Evolutionary conservation across 2,888 invertebrate genomes (phyloP).

Genomic region (Lapara coniferarum): DNA sequence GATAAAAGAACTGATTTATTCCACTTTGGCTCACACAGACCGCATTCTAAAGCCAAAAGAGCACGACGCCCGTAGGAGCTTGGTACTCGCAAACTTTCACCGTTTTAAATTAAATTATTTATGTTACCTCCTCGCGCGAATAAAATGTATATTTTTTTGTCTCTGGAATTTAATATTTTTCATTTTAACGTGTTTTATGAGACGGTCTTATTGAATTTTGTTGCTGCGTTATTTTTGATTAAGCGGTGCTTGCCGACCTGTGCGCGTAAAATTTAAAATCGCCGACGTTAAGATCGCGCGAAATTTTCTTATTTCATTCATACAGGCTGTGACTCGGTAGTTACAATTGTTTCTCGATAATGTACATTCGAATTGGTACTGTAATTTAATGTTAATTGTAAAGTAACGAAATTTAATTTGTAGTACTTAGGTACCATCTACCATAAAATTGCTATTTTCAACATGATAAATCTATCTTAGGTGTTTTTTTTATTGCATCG

Average conservation of each 20-base stretch:
- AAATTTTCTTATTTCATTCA: slow-evolving; percentile 49
- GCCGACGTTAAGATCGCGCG: slow-evolving; percentile 42
- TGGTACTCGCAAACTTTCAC: slow-evolving; percentile 44
- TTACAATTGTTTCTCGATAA: too few species aligned
- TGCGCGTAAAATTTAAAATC: slow-evolving; percentile 61
- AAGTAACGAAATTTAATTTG: too few species aligned
- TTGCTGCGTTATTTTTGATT: slow-evolving; percentile 72
- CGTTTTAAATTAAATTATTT: slow-evolving; percentile 69
- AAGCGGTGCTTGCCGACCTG: slow-evolving; percentile 46
- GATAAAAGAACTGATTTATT: slow-evolving; percentile 51
- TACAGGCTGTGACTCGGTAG: too few species aligned
- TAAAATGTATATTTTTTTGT: slow-evolving; percentile 67
- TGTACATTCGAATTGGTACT: too few species aligned
- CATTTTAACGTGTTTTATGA: slow-evolving; percentile 74
- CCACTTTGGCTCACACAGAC: slow-evolving; percentile 41
- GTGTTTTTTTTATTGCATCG: too few species aligned
- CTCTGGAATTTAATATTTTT: slow-evolving; percentile 78
- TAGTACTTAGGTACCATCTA: too few species aligned
- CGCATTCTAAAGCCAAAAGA: slow-evolving; percentile 38
- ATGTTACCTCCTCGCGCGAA: slow-evolving; percentile 56
- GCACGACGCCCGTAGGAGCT: slow-evolving; percentile 23
- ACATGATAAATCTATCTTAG: too few species aligned
- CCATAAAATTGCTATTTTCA: too few species aligned
- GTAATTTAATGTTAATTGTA: too few species aligned
- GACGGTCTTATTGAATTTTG: slow-evolving; percentile 73